Evolutionary conservation across 2,888 invertebrate species (phyloP).

Genomic region (Timema cristinae): DNA sequence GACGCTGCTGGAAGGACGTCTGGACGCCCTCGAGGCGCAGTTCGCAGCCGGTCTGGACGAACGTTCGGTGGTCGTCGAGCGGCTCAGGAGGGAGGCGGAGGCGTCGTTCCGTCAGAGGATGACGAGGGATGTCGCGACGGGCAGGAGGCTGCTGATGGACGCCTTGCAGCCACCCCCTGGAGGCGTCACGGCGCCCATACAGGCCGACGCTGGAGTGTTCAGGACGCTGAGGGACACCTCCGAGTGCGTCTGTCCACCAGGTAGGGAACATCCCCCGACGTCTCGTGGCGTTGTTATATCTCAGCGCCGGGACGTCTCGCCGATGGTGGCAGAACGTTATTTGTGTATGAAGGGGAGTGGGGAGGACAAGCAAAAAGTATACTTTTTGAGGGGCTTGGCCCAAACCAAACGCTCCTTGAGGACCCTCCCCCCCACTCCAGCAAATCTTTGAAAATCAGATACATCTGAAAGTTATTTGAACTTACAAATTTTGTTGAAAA

Average conservation of each 20-base stretch:
- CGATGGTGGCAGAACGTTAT: too few relatives aligned
- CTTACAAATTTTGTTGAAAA: too few relatives aligned
- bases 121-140: constrained; percentile 42
- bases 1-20: constrained; percentile 51
- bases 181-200: constrained; percentile 28
- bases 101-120: constrained; percentile 45
- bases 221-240: constrained; percentile 56
- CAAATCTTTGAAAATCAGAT: too few relatives aligned
- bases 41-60: constrained; percentile 43
- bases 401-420: too few relatives aligned
- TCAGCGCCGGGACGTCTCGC: too few relatives aligned
- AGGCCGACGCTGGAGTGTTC: constrained; percentile 2
- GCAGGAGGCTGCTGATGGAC: constrained; percentile 33
- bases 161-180: constrained; percentile 25
- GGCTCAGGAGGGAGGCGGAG: constrained; percentile 53
- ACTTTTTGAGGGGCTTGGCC: too few relatives aligned
- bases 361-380: too few relatives aligned
- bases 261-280: constrained; percentile 44
- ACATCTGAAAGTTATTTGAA: too few relatives aligned
- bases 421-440: too few relatives aligned
- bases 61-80: constrained; percentile 52
- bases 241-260: constrained; percentile 70
- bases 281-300: too few relatives aligned
- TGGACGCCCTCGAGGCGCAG: constrained; percentile 55
- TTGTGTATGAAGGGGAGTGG: too few relatives aligned